Evolutionary conservation across 1,140 invertebrate species (phyloP).

Genomic region (Semibalanus balanoides): DNA sequence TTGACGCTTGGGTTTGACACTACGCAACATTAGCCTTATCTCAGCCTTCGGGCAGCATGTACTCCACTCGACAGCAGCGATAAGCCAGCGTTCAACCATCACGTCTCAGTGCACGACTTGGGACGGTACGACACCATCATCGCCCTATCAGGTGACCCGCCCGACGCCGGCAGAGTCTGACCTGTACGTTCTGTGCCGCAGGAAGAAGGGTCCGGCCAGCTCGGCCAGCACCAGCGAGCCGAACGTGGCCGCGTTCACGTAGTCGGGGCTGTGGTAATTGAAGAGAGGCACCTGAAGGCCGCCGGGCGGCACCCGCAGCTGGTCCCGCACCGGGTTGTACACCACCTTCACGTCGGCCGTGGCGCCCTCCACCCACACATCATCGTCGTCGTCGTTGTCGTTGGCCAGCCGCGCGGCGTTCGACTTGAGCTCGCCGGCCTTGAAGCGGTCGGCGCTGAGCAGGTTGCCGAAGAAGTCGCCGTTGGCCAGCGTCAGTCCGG

Average conservation of each 20-base stretch:
- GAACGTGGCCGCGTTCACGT: not conserved
- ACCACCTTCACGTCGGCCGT: not conserved
- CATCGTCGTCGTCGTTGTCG: not conserved
- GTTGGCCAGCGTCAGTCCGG: not conserved
- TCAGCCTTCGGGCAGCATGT: too few relatives aligned
- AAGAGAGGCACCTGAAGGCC: slow-evolving; percentile 1
- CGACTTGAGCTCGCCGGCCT: not conserved
- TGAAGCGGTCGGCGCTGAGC: not conserved
- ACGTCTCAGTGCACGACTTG: too few relatives aligned
- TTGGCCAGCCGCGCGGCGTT: not conserved
- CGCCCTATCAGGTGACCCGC: not conserved
- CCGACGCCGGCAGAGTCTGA: not conserved
- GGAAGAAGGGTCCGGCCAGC: not conserved
- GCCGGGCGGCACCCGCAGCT: not conserved
- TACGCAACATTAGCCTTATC: too few relatives aligned
- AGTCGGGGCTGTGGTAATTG: not conserved
- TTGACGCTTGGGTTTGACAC: too few relatives aligned
- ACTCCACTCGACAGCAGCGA: too few relatives aligned
- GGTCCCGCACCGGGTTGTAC: not conserved
- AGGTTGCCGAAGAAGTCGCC: not conserved
- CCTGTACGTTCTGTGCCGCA: not conserved
- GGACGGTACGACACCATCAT: too few relatives aligned
- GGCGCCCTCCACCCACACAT: not conserved
- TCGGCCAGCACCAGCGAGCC: not conserved
- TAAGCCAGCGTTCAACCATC: too few relatives aligned